Conservation (phyloP, 1,140 invertebrate genomes). For the Lepidurus couesii region DNA sequence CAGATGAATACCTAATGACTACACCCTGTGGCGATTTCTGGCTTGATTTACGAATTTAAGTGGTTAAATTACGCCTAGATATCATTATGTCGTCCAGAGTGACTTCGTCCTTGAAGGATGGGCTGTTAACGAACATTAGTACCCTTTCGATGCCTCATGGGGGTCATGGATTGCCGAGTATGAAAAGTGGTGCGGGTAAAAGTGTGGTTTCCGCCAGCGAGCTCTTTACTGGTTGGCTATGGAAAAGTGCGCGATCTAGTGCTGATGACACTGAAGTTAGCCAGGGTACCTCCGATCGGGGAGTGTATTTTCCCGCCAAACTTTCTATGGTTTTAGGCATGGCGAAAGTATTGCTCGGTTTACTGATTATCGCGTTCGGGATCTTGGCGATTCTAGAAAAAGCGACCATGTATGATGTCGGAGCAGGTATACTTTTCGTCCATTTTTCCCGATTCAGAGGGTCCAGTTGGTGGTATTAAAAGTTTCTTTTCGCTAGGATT, state of each 20-base stretch:
- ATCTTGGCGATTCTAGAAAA: constrained; percentile 35
- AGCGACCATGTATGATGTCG: constrained; percentile 37
- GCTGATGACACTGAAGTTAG: constrained; percentile 12
- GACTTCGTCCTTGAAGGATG: constrained; percentile 4
- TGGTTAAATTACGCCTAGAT: neutral
- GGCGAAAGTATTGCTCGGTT: constrained; percentile 37
- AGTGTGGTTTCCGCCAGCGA: neutral
- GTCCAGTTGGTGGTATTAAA: neutral
- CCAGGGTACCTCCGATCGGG: constrained; percentile 24
- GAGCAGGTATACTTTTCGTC: constrained; percentile 33
- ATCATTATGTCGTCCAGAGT: neutral
- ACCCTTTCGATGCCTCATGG: neutral
- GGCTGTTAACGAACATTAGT: neutral
- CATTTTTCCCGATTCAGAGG: no score
- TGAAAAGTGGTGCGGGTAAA: neutral
- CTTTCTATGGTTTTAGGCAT: constrained; percentile 38
- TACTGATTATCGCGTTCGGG: constrained; percentile 37
- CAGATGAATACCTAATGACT: neutral
- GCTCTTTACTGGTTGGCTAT: neutral
- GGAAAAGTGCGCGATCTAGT: constrained; percentile 1
- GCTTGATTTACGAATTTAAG: neutral
- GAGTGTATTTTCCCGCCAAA: constrained; percentile 38
- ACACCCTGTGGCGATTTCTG: neutral
- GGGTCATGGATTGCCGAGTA: neutral
- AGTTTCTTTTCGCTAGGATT: constrained; percentile 32